Percentiles rank a stretch among this genome's conserved stretches.
phyloP scores from a whole-genome alignment of 2,113 vertebrate genomes.

The Campylomormyrus tamandua region DNA sequence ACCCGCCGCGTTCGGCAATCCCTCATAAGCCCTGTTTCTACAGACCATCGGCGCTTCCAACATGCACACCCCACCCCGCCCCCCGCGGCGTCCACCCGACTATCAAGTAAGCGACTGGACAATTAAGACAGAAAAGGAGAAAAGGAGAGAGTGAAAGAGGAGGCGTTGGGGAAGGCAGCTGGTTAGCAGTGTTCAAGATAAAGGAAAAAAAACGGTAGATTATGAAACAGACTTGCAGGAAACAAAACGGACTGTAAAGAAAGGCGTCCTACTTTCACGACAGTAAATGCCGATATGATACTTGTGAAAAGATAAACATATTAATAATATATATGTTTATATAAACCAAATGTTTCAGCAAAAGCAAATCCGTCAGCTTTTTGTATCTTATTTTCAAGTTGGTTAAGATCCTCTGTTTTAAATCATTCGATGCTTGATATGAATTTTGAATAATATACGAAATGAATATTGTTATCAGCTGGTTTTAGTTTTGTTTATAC shows the following conservation, averaged over 20 bases:
- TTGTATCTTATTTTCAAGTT: neutral
- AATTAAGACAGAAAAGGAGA: constrained; percentile 19
- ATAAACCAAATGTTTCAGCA: neutral
- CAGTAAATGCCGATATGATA: neutral
- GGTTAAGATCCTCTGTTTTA: neutral
- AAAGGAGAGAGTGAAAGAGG: neutral
- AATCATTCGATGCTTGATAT: neutral
- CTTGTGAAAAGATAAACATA: neutral
- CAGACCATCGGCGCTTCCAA: neutral
- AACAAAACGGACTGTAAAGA: constrained; percentile 7
- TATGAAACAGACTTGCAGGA: constrained; percentile 18
- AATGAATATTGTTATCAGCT: neutral
- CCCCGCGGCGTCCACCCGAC: constrained; percentile 4
- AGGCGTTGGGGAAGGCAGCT: constrained; percentile 15
- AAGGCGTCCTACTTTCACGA: neutral
- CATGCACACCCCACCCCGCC: neutral
- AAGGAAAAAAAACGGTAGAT: constrained; percentile 5
- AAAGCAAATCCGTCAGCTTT: neutral
- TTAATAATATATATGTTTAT: neutral
- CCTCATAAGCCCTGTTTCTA: neutral
- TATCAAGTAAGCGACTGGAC: constrained; percentile 9
- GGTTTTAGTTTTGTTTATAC: neutral
- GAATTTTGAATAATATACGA: neutral
- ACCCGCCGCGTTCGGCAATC: neutral
- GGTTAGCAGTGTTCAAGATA: constrained; percentile 9